A percentile compares a stretch with the other conserved stretches of the same genome.
These are phyloP conservation scores for Dryocosmus kuriphilus DNA, from an alignment of 2,888 invertebrate genomes.

Conservation along the genomic window DNA sequence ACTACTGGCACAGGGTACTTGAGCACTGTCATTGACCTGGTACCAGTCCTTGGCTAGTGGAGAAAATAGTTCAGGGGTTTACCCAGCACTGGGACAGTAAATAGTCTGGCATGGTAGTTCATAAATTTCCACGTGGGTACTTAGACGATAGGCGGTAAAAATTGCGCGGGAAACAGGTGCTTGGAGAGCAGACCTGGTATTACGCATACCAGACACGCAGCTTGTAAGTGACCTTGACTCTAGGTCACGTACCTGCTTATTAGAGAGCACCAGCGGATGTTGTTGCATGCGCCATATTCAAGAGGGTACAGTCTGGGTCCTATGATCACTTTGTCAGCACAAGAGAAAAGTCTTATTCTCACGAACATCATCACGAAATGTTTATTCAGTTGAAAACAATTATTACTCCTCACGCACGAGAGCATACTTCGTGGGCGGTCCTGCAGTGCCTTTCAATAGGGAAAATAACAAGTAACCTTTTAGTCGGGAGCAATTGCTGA, in stretches of 20 bases:
- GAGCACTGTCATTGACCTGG: no score
- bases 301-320: neutral
- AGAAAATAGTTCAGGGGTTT: no score
- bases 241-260: constrained; percentile 51
- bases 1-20: no score
- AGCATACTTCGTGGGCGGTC: constrained; percentile 3
- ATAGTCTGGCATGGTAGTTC: no score
- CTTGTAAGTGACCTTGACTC: constrained; percentile 52
- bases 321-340: constrained; percentile 20
- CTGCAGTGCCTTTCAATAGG: neutral
- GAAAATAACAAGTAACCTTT: constrained; percentile 8
- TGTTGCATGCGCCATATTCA: constrained; percentile 36
- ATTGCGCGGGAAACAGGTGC: constrained; percentile 52
- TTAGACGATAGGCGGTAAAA: constrained; percentile 45
- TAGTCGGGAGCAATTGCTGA: neutral
- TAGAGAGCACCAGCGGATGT: constrained; percentile 43
- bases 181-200: constrained; percentile 49
- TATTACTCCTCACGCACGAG: constrained; percentile 27
- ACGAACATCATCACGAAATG: constrained; percentile 30
- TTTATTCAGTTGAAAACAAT: constrained; percentile 30
- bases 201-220: constrained; percentile 51
- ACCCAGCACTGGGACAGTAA: no score
- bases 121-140: neutral
- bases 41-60: no score
- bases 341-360: neutral